Evolutionary conservation across 2,888 invertebrate genomes (phyloP), one percentile per base, ranked within the genome.

Genomic region (Parnassius mnemosyne): DNA sequence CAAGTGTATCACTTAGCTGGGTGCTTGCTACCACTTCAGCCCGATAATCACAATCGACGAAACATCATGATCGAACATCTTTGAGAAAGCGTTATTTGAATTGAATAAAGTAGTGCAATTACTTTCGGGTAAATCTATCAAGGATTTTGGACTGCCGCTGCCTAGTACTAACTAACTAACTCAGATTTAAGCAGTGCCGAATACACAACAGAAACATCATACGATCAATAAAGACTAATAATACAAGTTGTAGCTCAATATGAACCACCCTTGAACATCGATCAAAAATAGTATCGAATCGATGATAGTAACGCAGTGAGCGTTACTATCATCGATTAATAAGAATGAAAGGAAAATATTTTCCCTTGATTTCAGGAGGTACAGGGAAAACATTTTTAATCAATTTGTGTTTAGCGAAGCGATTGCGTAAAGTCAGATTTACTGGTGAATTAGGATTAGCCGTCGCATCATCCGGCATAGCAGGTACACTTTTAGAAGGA

Each of bases 81-180:
- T 46, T 11, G 9, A 46, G 9, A 10, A 46, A 46, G 46, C 46
- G 12, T 46, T 46, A 20, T 20, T 53, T 34, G 25, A n/a, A 53
- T 53, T 53, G 10, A 20, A 53, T 34, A n/a, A 53, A 53, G 46
- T 34, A 34, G 53, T 53, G 34, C 53, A 25, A 53, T 46, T 46
- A 11, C 10, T 46, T 46, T 46, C 46, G 46, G 1, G 12, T 46
- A 46, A 46, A 46, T 46, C 46, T 10, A 46, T 46, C 46, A 46
- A 46, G 46, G 46, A 46, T 11, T 9, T 46, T 10, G 46, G 1
- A 3, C 46, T 46, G 46, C 10, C 10, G 46, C 10, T 12, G 43
- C 10, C 46, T n/a, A 12, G 9, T 46, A 9, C 10, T n/a, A 46
- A n/a, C n/a, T 12, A 12, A 46, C 10, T 46, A 46, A 46, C 46